Conservation (phyloP, 2,888 invertebrate species). For the Agriotes lineatus region DNA sequence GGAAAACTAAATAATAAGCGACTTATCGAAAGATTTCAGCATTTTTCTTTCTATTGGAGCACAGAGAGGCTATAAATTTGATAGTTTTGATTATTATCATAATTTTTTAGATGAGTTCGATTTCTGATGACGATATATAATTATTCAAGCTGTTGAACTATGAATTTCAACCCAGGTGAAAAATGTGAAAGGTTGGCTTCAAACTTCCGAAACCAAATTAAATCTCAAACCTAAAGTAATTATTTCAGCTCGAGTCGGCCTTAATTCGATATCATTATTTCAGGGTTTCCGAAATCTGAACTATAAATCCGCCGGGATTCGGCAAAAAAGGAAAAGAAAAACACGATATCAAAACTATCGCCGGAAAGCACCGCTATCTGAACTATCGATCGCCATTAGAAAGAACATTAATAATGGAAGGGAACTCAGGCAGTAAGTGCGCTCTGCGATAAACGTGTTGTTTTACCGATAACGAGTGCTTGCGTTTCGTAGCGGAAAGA, state of each 20-base stretch:
- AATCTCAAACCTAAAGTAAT: not conserved
- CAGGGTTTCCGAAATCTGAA: constrained; percentile 6
- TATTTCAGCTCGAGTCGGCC: not conserved
- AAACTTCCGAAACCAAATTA: no score
- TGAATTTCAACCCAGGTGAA: no score
- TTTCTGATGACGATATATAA: no score
- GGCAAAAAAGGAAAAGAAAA: constrained; percentile 17
- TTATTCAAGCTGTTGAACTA: no score
- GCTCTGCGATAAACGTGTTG: constrained; percentile 45
- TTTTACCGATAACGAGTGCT: constrained; percentile 45
- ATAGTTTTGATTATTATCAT: no score
- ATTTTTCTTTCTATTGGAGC: no score
- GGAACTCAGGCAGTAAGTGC: constrained; percentile 44
- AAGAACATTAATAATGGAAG: constrained; percentile 45
- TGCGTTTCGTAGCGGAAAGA: constrained; percentile 41
- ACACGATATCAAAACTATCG: constrained; percentile 40
- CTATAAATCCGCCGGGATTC: constrained; percentile 3
- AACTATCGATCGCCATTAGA: constrained; percentile 45
- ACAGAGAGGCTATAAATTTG: no score
- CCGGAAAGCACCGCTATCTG: constrained; percentile 39
- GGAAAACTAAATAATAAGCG: no score
- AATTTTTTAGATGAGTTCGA: no score
- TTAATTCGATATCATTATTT: constrained; percentile 1
- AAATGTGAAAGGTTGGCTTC: no score
- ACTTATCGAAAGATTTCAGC: no score